These are phyloP conservation scores for Sphenodon punctatus DNA, from an alignment of 2,797 vertebrate species.

Conservation along the genomic window DNA sequence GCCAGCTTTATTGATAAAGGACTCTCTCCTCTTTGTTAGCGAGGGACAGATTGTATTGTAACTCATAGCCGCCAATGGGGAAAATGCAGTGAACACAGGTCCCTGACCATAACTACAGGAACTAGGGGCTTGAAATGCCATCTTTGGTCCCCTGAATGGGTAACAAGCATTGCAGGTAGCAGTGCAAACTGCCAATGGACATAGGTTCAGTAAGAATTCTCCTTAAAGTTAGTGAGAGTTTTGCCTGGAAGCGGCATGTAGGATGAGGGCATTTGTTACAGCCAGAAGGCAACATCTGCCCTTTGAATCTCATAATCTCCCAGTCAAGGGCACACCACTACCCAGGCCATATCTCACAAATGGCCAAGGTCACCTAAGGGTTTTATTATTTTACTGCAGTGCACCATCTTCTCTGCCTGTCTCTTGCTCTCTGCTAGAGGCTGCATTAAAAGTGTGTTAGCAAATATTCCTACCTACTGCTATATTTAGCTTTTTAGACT, in stretches of 20 bases:
- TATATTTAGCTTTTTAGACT: slow-evolving; percentile 56
- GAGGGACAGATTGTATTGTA: too few relatives aligned
- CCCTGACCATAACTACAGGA: too few relatives aligned
- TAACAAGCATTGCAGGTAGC: too few relatives aligned
- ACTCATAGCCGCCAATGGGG: too few relatives aligned
- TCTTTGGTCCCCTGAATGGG: too few relatives aligned
- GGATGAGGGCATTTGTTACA: slow-evolving; percentile 15
- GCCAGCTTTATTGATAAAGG: too few relatives aligned
- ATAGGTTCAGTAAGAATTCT: too few relatives aligned
- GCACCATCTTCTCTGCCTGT: slow-evolving; percentile 62
- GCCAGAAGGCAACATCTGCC: neutral
- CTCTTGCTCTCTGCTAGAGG: slow-evolving; percentile 43
- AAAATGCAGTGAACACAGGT: too few relatives aligned
- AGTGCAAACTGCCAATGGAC: too few relatives aligned
- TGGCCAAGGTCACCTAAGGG: slow-evolving; percentile 55
- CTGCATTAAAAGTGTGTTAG: slow-evolving; percentile 66
- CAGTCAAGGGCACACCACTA: slow-evolving; percentile 5
- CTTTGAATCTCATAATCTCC: neutral
- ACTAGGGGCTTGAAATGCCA: too few relatives aligned
- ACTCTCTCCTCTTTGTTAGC: too few relatives aligned
- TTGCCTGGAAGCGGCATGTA: slow-evolving; percentile 1
- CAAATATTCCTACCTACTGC: slow-evolving; percentile 24
- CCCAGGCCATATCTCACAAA: neutral
- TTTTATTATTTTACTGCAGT: slow-evolving; percentile 62
- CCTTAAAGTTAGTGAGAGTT: slow-evolving; percentile 4